These are phyloP conservation scores for Automeris io DNA, from an alignment of 2,888 invertebrate genomes.

Conservation along the genomic window DNA sequence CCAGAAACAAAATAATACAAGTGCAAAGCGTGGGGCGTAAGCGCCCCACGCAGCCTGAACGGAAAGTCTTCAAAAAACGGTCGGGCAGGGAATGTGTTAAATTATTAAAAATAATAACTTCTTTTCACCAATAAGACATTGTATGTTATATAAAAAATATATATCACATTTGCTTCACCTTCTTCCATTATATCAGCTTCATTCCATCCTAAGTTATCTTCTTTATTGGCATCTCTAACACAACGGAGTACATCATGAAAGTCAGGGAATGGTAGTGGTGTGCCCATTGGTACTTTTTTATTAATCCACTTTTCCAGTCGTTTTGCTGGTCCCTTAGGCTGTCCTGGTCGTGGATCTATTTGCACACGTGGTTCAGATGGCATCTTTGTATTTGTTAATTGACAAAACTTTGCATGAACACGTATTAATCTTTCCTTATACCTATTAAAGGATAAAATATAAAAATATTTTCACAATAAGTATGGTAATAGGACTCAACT, in stretches of 20 bases:
- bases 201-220: slow-evolving; percentile 57
- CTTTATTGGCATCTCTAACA: slow-evolving; percentile 55
- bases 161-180: slow-evolving; percentile 33
- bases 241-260: slow-evolving; percentile 72
- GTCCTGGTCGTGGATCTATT: slow-evolving; percentile 50
- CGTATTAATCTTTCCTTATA: slow-evolving; percentile 66
- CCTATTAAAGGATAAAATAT: slow-evolving; percentile 27
- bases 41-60: too few relatives aligned
- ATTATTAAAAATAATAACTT: too few relatives aligned
- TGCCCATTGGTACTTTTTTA: slow-evolving; percentile 59
- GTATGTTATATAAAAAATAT: background rate
- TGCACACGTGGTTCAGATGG: slow-evolving; percentile 59
- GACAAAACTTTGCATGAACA: slow-evolving; percentile 79
- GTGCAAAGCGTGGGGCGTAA: too few relatives aligned
- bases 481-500: too few relatives aligned
- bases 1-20: too few relatives aligned
- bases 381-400: slow-evolving; percentile 75
- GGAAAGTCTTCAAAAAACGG: too few relatives aligned
- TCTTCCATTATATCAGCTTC: slow-evolving; percentile 64
- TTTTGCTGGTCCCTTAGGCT: slow-evolving; percentile 55
- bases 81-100: too few relatives aligned
- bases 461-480: too few relatives aligned
- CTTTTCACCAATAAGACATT: too few relatives aligned
- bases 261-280: slow-evolving; percentile 68
- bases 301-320: slow-evolving; percentile 61